Percentiles rank a stretch among this genome's conserved stretches.
Evolutionary conservation across 2,888 invertebrate species (phyloP).

Genomic region (Chrysomela aeneicollis): DNA sequence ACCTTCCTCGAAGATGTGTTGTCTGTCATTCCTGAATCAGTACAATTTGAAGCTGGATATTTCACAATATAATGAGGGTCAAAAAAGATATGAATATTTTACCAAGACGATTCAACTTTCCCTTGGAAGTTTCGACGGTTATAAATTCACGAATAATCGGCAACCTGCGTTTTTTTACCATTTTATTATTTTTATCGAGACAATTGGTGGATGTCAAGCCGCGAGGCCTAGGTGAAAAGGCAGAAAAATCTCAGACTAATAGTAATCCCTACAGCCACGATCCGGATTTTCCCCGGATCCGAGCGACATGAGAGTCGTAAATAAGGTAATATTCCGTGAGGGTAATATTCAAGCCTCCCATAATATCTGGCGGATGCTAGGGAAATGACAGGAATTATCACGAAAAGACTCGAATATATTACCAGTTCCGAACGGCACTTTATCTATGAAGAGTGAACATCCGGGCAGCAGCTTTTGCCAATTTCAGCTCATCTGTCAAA

Average conservation of each 20-base stretch:
- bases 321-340: slow-evolving; percentile 19
- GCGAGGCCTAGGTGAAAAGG: not conserved
- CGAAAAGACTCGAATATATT: slow-evolving; percentile 20
- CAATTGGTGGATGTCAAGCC: not conserved
- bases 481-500: slow-evolving; percentile 16
- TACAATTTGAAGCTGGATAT: too few species aligned
- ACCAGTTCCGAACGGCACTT: slow-evolving; percentile 13
- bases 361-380: slow-evolving; percentile 22
- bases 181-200: not conserved
- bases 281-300: slow-evolving; percentile 1
- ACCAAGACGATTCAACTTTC: too few species aligned
- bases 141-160: too few species aligned
- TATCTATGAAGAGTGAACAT: slow-evolving; percentile 14
- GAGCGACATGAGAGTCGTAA: slow-evolving; percentile 12
- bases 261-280: slow-evolving; percentile 1
- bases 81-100: too few species aligned
- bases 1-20: too few species aligned
- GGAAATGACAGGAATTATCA: slow-evolving; percentile 17
- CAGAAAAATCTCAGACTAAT: not conserved
- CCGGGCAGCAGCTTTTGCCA: slow-evolving; percentile 17
- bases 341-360: slow-evolving; percentile 21
- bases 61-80: too few species aligned
- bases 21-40: too few species aligned
- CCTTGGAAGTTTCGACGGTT: too few species aligned
- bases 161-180: too few species aligned